Evolutionary conservation across 2,113 vertebrate genomes (phyloP), one percentile per base, ranked within the genome.

Genomic region (Eubucco bourcierii): DNA sequence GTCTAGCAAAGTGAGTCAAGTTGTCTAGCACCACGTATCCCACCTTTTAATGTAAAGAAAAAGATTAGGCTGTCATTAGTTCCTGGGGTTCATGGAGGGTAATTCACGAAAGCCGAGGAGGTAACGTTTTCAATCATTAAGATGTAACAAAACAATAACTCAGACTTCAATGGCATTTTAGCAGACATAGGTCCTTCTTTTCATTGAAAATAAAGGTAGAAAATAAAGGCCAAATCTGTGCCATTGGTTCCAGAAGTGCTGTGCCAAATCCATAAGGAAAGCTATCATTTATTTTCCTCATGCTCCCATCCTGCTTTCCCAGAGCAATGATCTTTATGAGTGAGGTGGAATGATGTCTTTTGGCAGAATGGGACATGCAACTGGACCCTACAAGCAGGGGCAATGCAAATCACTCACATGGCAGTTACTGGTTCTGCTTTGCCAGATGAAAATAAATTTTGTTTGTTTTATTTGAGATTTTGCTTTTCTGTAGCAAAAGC

Each of bases 1-100:
- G 61, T 84, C 65, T 89, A 85, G 72, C 53, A 91, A 87, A 94
- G 86, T 87, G 39, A 94, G 79, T 82, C 53, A 85, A 71, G 52
- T 83, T 53, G 10, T 66, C 44, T 64, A 70, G 47, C 67, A 63
- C 18, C 24, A 76, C 15, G 39, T 90, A 95, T 90, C 82, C 61
- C 87, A 13, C 28, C 77, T 87, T 82, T 61, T 77, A 90, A 80
- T 80, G 24, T 67, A 44, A 77, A 53, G 72, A 73, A 50, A 80
- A 71, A 66, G 46, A 82, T 84, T 52, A 71, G 52, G 60, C 28
- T 34, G n/a, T 58, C 61, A 44, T 77, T 67, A 23, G 47, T 67
- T 80, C 37, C 37, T 58, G 5, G 46, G 47, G 59, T 65, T 88
- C 82, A 85, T 65, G 50, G 59, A 88, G 56, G 61, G 59, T 67